Base-by-base conservation (phyloP, 2,797 vertebrate species). In the Microctenopoma stevenorrisi region DNA sequence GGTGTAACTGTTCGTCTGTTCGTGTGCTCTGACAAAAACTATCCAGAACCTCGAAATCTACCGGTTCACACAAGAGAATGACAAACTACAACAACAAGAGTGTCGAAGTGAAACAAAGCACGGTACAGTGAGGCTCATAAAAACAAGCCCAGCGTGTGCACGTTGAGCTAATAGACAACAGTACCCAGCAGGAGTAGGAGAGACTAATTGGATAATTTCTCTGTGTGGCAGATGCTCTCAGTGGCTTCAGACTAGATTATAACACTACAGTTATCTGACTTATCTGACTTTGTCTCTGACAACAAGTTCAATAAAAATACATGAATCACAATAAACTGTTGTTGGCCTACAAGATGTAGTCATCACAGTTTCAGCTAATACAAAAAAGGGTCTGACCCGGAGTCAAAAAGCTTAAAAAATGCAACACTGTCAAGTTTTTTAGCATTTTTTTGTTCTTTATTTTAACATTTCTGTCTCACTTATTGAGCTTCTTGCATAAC, bases 401-500 rank as follows among this genome's bases (percentile, higher is more conserved):
- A 33, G 30, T 33, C 30, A 33, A 33, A 13, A 22, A 49, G 22
- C 5, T 49, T 16, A 42, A 4, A 14, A 42, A 14, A 42, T 13
- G 2, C 40, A 13, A 14, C 10, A 37, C 9, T 37, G 35, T 37
- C 7, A 37, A 37, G 2, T 33, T 33, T 33, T 33, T 33, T 33
- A 5, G 5, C 7, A 35, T 9, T 35, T 8, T 35, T 35, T 35
- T 8, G 33, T 8, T 35, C 9, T 35, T 35, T 40, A 40, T 40
- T 40, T 40, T 40, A 42, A 15, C 13, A 42, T 15, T 14, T 42
- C 40, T 13, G 13, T 42, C 7, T 42, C 40, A 42, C 3, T 38
- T 44, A 22, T 59, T 67, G 57, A 67, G 65, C 28, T 68, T 37
- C 57, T 49, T 1, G 16, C 82, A 78, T 22, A 22, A 22, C 22